A percentile compares a stretch with the other conserved stretches of the same genome.
Conservation (phyloP, 2,888 invertebrate genomes). For the Vanessa cardui region DNA sequence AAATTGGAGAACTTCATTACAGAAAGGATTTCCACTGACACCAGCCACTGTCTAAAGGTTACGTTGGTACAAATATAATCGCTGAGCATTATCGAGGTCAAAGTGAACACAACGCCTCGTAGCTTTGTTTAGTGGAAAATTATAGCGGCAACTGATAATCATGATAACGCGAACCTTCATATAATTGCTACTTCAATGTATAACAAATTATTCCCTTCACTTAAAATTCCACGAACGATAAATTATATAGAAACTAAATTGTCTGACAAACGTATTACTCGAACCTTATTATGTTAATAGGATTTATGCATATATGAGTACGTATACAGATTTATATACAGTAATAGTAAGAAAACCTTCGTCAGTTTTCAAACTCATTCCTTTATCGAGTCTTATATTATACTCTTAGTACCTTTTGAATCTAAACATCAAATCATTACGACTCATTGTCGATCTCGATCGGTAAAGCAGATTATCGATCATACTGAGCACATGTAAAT, state of each 20-base stretch:
- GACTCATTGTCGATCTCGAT: no score
- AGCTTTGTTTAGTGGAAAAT: constrained; percentile 1
- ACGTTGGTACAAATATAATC: background rate
- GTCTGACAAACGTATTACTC: background rate
- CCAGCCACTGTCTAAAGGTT: no score
- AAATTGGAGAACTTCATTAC: no score
- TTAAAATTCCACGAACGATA: background rate
- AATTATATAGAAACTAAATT: constrained; percentile 1
- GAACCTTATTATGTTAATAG: background rate
- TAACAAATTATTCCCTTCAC: constrained; percentile 10
- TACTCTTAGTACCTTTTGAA: no score
- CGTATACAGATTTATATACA: background rate
- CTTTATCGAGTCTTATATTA: no score
- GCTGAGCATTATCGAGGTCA: background rate
- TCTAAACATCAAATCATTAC: no score
- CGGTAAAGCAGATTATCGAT: no score
- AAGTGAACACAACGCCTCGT: background rate
- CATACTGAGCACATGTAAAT: no score
- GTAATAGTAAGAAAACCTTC: no score
- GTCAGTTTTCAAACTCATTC: no score
- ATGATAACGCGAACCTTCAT: constrained; percentile 4
- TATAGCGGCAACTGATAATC: background rate
- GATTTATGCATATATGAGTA: background rate
- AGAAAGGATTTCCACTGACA: no score
- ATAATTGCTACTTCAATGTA: background rate